Evolutionary conservation across 1,140 invertebrate genomes (phyloP).

Genomic region (Leptinotarsa defecta): DNA sequence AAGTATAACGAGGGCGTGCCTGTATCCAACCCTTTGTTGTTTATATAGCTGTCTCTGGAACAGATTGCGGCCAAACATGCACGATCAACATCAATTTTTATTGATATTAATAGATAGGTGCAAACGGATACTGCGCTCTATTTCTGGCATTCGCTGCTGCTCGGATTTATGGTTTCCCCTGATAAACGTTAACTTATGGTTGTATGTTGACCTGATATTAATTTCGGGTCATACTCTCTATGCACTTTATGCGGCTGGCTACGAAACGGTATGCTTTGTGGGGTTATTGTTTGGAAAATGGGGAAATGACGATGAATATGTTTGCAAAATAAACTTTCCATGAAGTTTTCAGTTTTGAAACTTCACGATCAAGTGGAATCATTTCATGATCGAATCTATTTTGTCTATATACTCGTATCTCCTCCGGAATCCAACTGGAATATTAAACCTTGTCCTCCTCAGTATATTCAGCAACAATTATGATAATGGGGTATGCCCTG

Average conservation of each 20-base stretch:
- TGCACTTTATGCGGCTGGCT: not conserved
- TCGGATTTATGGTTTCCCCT: slow-evolving; percentile 32
- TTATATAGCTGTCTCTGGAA: slow-evolving; percentile 18
- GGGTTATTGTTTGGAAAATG: no score
- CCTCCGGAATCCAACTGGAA: no score
- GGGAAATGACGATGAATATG: no score
- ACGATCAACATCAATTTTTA: slow-evolving; percentile 38
- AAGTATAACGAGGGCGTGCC: not conserved
- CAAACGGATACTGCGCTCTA: slow-evolving; percentile 35
- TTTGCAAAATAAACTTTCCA: no score
- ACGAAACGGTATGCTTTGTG: no score
- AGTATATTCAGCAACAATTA: no score
- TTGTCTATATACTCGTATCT: no score
- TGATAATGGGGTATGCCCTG: no score
- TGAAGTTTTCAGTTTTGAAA: no score
- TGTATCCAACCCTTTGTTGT: not conserved
- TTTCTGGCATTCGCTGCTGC: slow-evolving; percentile 28
- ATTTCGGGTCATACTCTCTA: slow-evolving; percentile 16
- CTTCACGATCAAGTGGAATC: no score
- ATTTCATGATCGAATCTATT: no score
- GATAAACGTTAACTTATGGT: slow-evolving; percentile 31
- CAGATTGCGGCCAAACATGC: slow-evolving; percentile 33
- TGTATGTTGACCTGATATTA: slow-evolving; percentile 8
- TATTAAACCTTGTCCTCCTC: no score
- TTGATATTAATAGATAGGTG: slow-evolving; percentile 41